phyloP scores from a whole-genome alignment of 1,140 invertebrate genomes.

The Panulirus ornatus region DNA sequence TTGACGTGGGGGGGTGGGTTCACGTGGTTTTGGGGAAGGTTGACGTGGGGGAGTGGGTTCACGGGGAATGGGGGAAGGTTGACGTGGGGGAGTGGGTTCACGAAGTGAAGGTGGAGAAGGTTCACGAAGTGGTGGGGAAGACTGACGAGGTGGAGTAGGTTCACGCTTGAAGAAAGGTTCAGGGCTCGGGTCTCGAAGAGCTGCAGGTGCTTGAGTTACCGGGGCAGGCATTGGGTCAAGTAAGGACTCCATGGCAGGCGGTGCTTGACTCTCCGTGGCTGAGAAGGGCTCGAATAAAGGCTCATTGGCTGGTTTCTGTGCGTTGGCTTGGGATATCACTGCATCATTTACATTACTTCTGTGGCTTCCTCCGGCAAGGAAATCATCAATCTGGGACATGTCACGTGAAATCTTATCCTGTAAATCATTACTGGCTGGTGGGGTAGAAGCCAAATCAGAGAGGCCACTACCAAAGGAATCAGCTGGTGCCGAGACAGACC shows the following conservation, averaged over 20 bases:
- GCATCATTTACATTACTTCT: conserved; percentile 11
- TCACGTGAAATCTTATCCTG: not conserved
- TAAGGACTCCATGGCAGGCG: not conserved
- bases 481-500: not conserved
- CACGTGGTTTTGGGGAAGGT: conserved; percentile 30
- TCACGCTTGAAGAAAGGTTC: conserved; percentile 20
- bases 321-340: not conserved
- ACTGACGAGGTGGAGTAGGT: conserved; percentile 50
- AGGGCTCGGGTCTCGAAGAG: not conserved
- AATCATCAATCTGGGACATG: conserved; percentile 7
- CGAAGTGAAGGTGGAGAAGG: conserved; percentile 52
- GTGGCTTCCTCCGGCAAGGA: not conserved
- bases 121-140: conserved; percentile 27
- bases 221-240: not conserved
- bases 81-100: conserved; percentile 52
- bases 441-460: conserved; percentile 16
- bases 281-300: conserved; percentile 18
- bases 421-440: not conserved
- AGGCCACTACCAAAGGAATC: conserved; percentile 1
- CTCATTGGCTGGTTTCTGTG: conserved; percentile 21
- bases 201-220: not conserved
- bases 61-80: conserved; percentile 34
- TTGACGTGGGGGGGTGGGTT: conserved; percentile 44
- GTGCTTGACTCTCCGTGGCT: not conserved
- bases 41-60: conserved; percentile 33